Evolutionary conservation across 1,140 invertebrate species (phyloP), one percentile per base, ranked within the genome.

Genomic region (Drosophila trapezifrons): DNA sequence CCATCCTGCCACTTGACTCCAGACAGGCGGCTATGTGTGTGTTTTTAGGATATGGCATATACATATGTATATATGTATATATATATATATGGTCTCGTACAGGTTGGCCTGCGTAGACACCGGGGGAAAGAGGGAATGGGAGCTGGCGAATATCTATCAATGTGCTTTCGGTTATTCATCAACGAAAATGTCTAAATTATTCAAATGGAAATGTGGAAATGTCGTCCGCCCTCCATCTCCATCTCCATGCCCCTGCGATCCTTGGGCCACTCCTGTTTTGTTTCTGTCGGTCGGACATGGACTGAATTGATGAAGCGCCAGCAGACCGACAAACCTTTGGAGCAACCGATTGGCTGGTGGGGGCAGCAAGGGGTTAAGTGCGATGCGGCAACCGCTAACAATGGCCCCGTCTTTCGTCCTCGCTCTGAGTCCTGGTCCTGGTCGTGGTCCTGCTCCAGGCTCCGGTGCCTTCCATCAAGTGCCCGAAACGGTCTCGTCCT

Each of bases 181-280:
- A 87, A 84, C 84, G 84, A 80, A 87, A 87, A 87, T 87, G 84
- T 87, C 84, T 84, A 87, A 87, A 87, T 87, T 87, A 87, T 87
- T 87, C 84, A 87, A 87, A 87, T 87, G 85, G 84, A 89, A 89
- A 80, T 78, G 83, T 87, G 72, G 64, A 87, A 87, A 78, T 82
- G 73, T 89, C 67, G 66, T 71, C 54, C 57, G 71, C 27, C 43
- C 32, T 22, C 58, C 42, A 10, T 7, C 15, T 42, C 47, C 18
- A 4, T 1, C 27, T 17, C 45, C 3, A 17, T 27, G 17, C 40
- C 15, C 46, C 15, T 42, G n/a, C 49, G 62, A 58, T 52, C 60
- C 63, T 70, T 60, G 55, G 64, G 43, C 57, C 59, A 35, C 46
- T 76, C 65, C 42, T 62, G 69, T 80, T 76, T 67, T 54, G 58